A percentile compares a stretch with the other conserved stretches of the same genome.
Conservation (phyloP, 1,140 invertebrate species). For the Macrobrachium rosenbergii region DNA sequence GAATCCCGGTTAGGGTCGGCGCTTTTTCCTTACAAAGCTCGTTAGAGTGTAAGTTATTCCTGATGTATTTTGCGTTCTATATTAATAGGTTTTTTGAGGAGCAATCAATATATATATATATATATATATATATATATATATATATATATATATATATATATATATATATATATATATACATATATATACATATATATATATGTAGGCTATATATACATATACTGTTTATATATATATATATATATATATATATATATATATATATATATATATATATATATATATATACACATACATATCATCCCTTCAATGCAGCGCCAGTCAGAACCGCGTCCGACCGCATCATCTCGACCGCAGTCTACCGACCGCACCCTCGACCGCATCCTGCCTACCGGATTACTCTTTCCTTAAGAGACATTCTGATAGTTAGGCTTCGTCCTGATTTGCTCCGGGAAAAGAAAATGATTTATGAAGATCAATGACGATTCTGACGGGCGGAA, state of each 20-base stretch:
- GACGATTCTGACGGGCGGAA: too few relatives aligned
- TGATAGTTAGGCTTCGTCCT: too few relatives aligned
- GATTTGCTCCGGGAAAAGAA: too few relatives aligned
- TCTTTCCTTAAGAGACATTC: too few relatives aligned
- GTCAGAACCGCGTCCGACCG: not conserved
- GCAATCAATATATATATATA: constrained; percentile 5
- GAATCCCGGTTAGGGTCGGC: too few relatives aligned
- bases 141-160: constrained; percentile 12
- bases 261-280: constrained; percentile 1
- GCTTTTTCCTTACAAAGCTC: too few relatives aligned
- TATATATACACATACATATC: constrained; percentile 4
- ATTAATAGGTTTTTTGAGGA: too few relatives aligned
- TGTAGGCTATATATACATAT: not conserved
- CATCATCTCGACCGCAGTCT: too few relatives aligned
- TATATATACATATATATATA: constrained; percentile 1
- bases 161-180: constrained; percentile 9
- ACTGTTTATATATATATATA: not conserved
- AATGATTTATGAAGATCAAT: too few relatives aligned
- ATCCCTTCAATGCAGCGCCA: too few relatives aligned
- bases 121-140: constrained; percentile 17
- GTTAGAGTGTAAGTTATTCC: too few relatives aligned
- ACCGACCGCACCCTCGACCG: not conserved
- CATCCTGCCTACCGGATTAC: not conserved
- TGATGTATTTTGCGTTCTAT: too few relatives aligned
- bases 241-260: constrained; percentile 22